A percentile compares a stretch with the other conserved stretches of the same genome.
These are phyloP conservation scores for Hermaeophaga mercurialis DNA, from an alignment of 2,888 invertebrate species.

Conservation along the genomic window DNA sequence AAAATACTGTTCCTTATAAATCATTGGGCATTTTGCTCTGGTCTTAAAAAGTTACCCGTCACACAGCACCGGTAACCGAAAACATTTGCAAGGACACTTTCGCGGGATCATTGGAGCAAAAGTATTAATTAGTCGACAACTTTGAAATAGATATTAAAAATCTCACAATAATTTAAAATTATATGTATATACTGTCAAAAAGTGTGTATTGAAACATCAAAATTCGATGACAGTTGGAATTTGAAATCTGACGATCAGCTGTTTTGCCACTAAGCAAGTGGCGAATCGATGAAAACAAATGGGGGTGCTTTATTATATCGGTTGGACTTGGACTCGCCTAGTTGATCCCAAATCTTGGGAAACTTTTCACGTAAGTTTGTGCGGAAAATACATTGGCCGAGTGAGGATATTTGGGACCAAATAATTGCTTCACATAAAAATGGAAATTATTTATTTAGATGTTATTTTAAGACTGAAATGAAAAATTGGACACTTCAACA, in stretches of 20 bases:
- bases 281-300: conserved; percentile 34
- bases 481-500: no score
- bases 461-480: no score
- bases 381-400: no score
- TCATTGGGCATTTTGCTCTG: conserved; percentile 35
- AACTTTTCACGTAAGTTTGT: neutral
- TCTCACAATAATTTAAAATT: conserved; percentile 22
- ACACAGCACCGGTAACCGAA: conserved; percentile 14
- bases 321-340: conserved; percentile 35
- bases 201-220: conserved; percentile 24
- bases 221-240: conserved; percentile 25
- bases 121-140: neutral
- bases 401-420: no score
- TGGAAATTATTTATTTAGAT: no score
- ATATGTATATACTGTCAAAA: conserved; percentile 29
- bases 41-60: conserved; percentile 21
- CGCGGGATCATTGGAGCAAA: conserved; percentile 13
- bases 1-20: conserved; percentile 21
- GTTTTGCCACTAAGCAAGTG: conserved; percentile 29
- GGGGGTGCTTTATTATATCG: conserved; percentile 30
- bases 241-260: conserved; percentile 31
- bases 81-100: conserved; percentile 11
- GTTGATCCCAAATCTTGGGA: conserved; percentile 11
- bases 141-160: conserved; percentile 3
- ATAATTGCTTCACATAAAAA: no score